These are phyloP conservation scores for Seladonia tumulorum DNA, from an alignment of 2,888 invertebrate species.

Conservation along the genomic window DNA sequence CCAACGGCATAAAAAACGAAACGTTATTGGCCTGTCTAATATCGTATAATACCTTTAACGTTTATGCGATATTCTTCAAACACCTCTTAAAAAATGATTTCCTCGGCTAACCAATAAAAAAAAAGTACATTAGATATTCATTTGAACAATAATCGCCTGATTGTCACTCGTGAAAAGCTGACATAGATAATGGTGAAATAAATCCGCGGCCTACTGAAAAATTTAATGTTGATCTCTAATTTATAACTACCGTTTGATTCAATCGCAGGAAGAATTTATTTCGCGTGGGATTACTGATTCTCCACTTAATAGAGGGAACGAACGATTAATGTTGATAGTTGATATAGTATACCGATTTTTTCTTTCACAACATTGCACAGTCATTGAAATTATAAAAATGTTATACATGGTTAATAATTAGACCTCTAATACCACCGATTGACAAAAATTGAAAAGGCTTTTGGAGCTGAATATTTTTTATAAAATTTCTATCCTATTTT, in stretches of 20 bases:
- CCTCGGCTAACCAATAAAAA: background rate
- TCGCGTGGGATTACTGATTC: background rate
- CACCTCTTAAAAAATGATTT: background rate
- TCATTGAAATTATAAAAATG: background rate
- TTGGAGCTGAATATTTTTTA: background rate
- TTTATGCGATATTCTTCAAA: background rate
- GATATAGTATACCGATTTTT: background rate
- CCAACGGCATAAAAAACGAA: background rate
- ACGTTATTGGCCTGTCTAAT: background rate
- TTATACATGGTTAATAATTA: background rate
- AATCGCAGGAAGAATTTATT: background rate
- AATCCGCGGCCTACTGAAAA: background rate
- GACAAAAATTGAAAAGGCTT: background rate
- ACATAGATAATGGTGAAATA: background rate
- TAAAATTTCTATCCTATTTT: background rate
- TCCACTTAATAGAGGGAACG: background rate
- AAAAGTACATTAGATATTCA: background rate
- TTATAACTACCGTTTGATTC: background rate
- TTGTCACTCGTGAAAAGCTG: background rate
- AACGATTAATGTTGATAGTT: background rate
- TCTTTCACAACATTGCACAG: background rate
- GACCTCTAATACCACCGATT: background rate
- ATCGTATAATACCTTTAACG: too few species aligned
- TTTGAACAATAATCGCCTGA: background rate
- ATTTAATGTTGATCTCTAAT: background rate